A percentile compares a stretch with the other conserved stretches of the same genome.
Conservation (phyloP, 1,140 invertebrate species). For the Mactra quadrangularis region DNA sequence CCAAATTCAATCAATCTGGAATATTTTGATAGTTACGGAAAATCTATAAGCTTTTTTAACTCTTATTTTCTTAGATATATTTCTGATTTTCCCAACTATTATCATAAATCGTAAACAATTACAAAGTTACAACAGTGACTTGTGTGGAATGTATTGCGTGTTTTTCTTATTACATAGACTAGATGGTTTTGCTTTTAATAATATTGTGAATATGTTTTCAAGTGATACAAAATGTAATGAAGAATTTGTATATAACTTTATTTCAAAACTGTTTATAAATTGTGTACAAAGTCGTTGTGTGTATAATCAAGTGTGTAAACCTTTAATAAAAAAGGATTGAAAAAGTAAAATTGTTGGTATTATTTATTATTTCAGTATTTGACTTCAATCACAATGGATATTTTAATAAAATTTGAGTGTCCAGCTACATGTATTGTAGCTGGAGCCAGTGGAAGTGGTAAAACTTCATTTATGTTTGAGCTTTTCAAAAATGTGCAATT, state of each 20-base stretch:
- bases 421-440: slow-evolving; percentile 45
- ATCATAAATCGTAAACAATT: slow-evolving; percentile 25
- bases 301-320: slow-evolving; percentile 37
- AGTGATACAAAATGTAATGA: slow-evolving; percentile 26
- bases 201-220: slow-evolving; percentile 51
- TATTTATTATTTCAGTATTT: neutral
- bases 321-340: slow-evolving; percentile 1
- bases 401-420: slow-evolving; percentile 41
- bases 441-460: slow-evolving; percentile 41
- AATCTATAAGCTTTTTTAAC: slow-evolving; percentile 37
- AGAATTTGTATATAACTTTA: slow-evolving; percentile 24
- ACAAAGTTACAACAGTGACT: slow-evolving; percentile 45
- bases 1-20: too few relatives aligned
- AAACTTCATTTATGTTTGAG: slow-evolving; percentile 30
- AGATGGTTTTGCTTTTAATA: slow-evolving; percentile 32
- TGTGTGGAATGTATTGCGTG: slow-evolving; percentile 58
- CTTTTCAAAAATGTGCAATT: slow-evolving; percentile 15
- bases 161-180: slow-evolving; percentile 55
- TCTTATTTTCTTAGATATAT: slow-evolving; percentile 2
- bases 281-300: slow-evolving; percentile 2
- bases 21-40: slow-evolving; percentile 49
- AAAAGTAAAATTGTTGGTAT: too few relatives aligned
- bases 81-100: neutral
- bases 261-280: neutral
- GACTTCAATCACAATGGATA: neutral